A percentile compares a stretch with the other conserved stretches of the same genome.
phyloP scores from a whole-genome alignment of 1,140 invertebrate species.

The Drusus annulatus region DNA sequence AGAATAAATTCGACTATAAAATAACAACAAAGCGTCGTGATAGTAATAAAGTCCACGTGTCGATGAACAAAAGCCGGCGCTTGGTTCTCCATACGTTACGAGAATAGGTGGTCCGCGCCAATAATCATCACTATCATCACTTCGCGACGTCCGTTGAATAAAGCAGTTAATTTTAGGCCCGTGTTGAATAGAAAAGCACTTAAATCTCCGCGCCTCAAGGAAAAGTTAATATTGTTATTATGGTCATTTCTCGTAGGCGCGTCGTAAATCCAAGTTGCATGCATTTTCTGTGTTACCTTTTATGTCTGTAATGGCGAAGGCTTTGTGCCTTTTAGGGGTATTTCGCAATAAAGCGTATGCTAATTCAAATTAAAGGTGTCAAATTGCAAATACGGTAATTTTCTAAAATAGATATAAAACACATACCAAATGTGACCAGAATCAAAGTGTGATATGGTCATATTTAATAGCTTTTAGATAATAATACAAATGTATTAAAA shows the following conservation, averaged over 20 bases:
- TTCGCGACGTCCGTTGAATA: slow-evolving; percentile 24
- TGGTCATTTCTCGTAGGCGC: slow-evolving; percentile 17
- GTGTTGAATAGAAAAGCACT: slow-evolving; percentile 32
- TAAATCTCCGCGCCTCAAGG: not conserved
- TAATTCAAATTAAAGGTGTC: too few species aligned
- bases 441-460: too few species aligned
- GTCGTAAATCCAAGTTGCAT: not conserved
- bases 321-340: not conserved
- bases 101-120: not conserved
- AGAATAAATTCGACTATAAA: slow-evolving; percentile 29
- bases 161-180: slow-evolving; percentile 19
- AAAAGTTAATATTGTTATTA: slow-evolving; percentile 5
- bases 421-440: too few species aligned
- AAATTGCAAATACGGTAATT: too few species aligned
- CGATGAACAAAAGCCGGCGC: slow-evolving; percentile 34
- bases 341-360: too few species aligned
- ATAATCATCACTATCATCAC: not conserved
- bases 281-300: not conserved
- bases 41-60: slow-evolving; percentile 38
- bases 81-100: slow-evolving; percentile 23
- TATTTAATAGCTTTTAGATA: too few species aligned
- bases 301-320: not conserved
- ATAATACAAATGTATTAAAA: too few species aligned
- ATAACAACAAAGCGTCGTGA: slow-evolving; percentile 33
- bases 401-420: too few species aligned